Conservation (phyloP, 1,140 invertebrate genomes). For the Reticulitermes speratus region DNA sequence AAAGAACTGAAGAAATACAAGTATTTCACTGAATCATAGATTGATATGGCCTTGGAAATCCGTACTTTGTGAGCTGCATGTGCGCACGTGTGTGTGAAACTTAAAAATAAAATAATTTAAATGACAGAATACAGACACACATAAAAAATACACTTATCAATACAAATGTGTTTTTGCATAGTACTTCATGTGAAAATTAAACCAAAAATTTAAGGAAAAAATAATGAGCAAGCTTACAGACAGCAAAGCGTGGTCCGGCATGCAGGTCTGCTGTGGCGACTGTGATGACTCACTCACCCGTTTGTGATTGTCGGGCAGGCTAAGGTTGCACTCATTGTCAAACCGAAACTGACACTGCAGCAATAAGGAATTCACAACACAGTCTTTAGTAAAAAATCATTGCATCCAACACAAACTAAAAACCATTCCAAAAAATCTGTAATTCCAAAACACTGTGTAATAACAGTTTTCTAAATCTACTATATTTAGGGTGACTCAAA, state of each 20-base stretch:
- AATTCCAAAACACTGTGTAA: background rate
- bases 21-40: too few species aligned
- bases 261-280: constrained; percentile 28
- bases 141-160: too few species aligned
- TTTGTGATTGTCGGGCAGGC: constrained; percentile 92
- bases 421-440: background rate
- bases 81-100: too few species aligned
- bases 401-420: background rate
- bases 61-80: too few species aligned
- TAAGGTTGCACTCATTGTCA: constrained; percentile 96
- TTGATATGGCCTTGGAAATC: too few species aligned
- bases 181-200: constrained; percentile 31
- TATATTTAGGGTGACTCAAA: background rate
- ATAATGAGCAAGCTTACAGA: constrained; percentile 59
- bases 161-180: too few species aligned
- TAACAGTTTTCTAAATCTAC: background rate
- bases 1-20: too few species aligned
- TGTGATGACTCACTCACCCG: constrained; percentile 73
- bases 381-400: background rate
- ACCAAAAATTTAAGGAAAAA: constrained; percentile 45
- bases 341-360: constrained; percentile 95
- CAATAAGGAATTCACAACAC: constrained; percentile 2
- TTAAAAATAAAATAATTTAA: too few species aligned
- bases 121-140: too few species aligned
- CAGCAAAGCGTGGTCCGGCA: constrained; percentile 54